Percentiles rank a stretch among this genome's conserved stretches.
Conservation (phyloP, 1,140 invertebrate genomes). For the Monochamus saltuarius region DNA sequence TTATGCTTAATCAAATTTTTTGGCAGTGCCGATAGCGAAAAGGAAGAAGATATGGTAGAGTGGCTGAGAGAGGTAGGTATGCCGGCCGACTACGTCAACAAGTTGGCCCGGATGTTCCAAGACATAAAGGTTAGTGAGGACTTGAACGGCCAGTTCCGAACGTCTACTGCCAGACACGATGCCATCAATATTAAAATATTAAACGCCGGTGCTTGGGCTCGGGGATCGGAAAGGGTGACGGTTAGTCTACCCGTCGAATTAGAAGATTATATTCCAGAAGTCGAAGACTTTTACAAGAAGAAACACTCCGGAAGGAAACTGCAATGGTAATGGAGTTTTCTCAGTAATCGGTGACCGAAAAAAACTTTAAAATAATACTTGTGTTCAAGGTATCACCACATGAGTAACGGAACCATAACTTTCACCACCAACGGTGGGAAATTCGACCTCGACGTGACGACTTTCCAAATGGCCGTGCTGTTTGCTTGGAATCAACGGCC, state of each 20-base stretch:
- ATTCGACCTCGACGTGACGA: constrained; percentile 98
- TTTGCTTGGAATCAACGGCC: constrained; percentile 98
- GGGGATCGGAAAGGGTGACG: constrained; percentile 89
- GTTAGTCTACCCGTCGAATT: constrained; percentile 95
- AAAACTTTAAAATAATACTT: background rate
- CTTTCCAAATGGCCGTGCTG: constrained; percentile 99
- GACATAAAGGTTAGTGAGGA: constrained; percentile 99
- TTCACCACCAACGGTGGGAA: constrained; percentile 91
- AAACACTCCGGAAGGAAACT: constrained; percentile 98
- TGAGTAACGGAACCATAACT: constrained; percentile 98
- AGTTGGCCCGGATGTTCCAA: constrained; percentile 95
- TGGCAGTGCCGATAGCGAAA: constrained; percentile 93
- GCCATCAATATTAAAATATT: constrained; percentile 91
- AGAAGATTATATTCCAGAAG: constrained; percentile 98
- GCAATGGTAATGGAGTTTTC: constrained; percentile 70
- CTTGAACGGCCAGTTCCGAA: constrained; percentile 78
- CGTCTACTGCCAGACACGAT: constrained; percentile 65
- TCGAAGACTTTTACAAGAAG: constrained; percentile 92
- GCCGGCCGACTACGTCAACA: constrained; percentile 99
- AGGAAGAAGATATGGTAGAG: constrained; percentile 99
- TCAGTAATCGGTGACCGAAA: background rate
- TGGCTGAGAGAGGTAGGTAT: constrained; percentile 94
- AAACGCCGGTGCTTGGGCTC: constrained; percentile 97
- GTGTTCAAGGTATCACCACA: constrained; percentile 82
- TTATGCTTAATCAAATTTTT: constrained; percentile 9